Percentiles rank a stretch among this genome's conserved stretches.
phyloP scores from a whole-genome alignment of 1,140 invertebrate species.

The Chrysomallon squamiferum region DNA sequence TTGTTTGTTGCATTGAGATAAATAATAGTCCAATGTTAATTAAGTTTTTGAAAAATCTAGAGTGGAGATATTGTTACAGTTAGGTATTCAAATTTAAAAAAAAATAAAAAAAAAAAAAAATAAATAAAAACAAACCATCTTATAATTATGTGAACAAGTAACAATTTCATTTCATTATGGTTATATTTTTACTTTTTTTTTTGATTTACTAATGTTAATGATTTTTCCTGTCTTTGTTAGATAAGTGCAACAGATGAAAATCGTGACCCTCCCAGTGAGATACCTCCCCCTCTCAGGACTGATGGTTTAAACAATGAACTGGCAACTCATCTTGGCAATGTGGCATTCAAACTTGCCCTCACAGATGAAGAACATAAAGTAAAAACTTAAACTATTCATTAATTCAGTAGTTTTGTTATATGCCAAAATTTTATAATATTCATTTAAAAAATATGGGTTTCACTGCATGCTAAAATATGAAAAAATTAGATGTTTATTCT shows the following conservation, averaged over 20 bases:
- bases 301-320: constrained; percentile 54
- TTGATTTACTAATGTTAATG: no score
- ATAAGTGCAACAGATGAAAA: constrained; percentile 54
- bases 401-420: not conserved
- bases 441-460: not conserved
- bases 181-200: no score
- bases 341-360: constrained; percentile 59
- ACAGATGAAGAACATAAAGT: constrained; percentile 57
- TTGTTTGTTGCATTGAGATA: no score
- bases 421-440: not conserved
- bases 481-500: not conserved
- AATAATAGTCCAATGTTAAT: no score
- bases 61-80: no score
- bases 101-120: no score
- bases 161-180: no score
- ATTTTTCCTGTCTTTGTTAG: constrained; percentile 19
- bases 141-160: no score
- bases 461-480: not conserved
- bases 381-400: not conserved
- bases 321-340: constrained; percentile 48
- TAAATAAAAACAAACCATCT: no score
- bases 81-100: no score
- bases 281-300: constrained; percentile 31
- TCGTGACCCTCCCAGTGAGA: constrained; percentile 52
- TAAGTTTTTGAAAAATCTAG: no score